A percentile compares a stretch with the other conserved stretches of the same genome.
These are phyloP conservation scores for Albula goreensis DNA, from an alignment of 2,113 vertebrate species.

Conservation along the genomic window DNA sequence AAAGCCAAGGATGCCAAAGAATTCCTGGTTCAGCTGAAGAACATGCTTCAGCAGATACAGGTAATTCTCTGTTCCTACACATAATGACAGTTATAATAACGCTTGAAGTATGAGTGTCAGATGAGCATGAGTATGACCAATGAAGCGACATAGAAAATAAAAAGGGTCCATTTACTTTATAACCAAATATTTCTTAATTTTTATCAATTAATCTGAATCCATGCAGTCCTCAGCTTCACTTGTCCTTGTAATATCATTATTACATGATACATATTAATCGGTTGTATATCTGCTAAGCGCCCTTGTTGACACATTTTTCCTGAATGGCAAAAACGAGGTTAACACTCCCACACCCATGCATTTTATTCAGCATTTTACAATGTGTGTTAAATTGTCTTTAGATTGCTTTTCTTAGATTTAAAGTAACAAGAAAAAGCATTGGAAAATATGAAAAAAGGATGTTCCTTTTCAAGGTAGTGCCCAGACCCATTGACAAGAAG, in stretches of 20 bases:
- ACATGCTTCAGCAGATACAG: slow-evolving; percentile 95
- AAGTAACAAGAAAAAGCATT: neutral
- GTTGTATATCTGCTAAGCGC: neutral
- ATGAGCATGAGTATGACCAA: neutral
- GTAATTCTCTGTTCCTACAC: slow-evolving; percentile 60
- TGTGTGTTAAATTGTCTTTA: no score
- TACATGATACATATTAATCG: no score
- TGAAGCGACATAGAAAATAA: neutral
- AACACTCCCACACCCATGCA: no score
- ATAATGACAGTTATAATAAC: neutral
- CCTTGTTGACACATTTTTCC: no score
- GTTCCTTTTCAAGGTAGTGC: neutral
- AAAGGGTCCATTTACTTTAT: neutral
- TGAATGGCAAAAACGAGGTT: no score
- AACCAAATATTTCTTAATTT: neutral
- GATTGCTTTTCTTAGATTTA: neutral
- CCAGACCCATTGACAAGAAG: neutral
- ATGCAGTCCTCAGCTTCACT: no score
- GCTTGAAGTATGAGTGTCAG: neutral
- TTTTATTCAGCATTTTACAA: no score
- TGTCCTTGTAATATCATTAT: neutral
- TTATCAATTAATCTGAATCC: neutral
- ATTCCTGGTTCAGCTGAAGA: slow-evolving; percentile 94
- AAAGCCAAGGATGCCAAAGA: slow-evolving; percentile 98
- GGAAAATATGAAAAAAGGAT: neutral